Conservation (phyloP, 2,888 invertebrate genomes). For the Marronus borbonicus region DNA sequence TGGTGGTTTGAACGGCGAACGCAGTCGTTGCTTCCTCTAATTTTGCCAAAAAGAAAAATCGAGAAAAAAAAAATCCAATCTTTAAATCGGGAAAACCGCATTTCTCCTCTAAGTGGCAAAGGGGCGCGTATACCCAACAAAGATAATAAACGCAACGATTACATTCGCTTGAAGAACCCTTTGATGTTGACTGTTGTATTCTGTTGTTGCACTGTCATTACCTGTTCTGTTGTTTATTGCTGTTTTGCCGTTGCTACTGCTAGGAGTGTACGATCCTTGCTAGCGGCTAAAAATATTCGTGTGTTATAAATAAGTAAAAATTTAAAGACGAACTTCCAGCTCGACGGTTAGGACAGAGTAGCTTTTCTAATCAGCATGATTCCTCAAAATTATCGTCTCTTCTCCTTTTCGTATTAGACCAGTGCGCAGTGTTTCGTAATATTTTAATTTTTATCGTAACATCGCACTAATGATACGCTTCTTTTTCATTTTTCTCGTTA, state of each 20-base stretch:
- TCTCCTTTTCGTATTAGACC: slow-evolving; percentile 22
- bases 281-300: slow-evolving; percentile 68
- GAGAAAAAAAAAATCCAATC: slow-evolving; percentile 53
- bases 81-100: neutral
- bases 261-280: slow-evolving; percentile 62
- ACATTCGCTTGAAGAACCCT: slow-evolving; percentile 52
- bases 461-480: slow-evolving; percentile 5
- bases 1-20: slow-evolving; percentile 60
- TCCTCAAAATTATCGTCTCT: slow-evolving; percentile 16
- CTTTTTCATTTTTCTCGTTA: neutral
- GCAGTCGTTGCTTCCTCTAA: slow-evolving; percentile 56
- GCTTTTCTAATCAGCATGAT: slow-evolving; percentile 46
- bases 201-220: slow-evolving; percentile 63
- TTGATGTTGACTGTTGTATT: slow-evolving; percentile 64
- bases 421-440: slow-evolving; percentile 21
- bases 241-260: slow-evolving; percentile 62
- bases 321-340: slow-evolving; percentile 62
- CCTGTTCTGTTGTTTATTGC: slow-evolving; percentile 66
- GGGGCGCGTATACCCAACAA: neutral
- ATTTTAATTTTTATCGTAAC: slow-evolving; percentile 14
- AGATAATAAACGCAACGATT: slow-evolving; percentile 44
- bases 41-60: slow-evolving; percentile 33
- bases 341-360: slow-evolving; percentile 45
- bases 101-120: too few relatives aligned
- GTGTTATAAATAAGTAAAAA: slow-evolving; percentile 66